A percentile compares a stretch with the other conserved stretches of the same genome.
Evolutionary conservation across 2,113 vertebrate genomes (phyloP).

Genomic region (Seriola aureovittata): DNA sequence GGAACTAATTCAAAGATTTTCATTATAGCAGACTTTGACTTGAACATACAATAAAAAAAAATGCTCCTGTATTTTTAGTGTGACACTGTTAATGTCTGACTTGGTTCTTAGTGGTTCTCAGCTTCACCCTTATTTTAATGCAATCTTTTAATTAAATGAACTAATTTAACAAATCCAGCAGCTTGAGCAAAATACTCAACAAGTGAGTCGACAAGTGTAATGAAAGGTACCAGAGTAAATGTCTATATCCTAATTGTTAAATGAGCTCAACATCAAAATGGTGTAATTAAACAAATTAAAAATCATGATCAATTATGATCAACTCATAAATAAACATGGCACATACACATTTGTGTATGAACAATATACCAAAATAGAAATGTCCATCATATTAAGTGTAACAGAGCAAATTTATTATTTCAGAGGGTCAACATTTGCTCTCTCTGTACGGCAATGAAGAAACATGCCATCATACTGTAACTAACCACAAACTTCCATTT

Average conservation of each 20-base stretch:
- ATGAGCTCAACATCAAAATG: slow-evolving; percentile 3
- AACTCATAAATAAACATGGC: slow-evolving; percentile 35
- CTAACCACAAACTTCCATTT: neutral
- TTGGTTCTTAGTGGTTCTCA: neutral
- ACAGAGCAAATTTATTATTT: slow-evolving; percentile 10
- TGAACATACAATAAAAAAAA: slow-evolving; percentile 12
- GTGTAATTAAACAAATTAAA: slow-evolving; percentile 13
- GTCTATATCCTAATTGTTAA: neutral
- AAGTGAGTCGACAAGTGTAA: neutral
- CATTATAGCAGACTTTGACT: neutral
- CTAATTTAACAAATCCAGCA: neutral
- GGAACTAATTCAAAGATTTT: neutral
- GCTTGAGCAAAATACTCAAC: slow-evolving; percentile 1
- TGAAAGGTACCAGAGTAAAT: neutral
- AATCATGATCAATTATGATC: slow-evolving; percentile 39
- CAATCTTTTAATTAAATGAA: neutral
- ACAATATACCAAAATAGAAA: slow-evolving; percentile 2
- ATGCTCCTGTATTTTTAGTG: neutral
- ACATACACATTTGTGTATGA: slow-evolving; percentile 32
- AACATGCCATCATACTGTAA: neutral
- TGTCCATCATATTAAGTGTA: neutral
- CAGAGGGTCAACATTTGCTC: neutral
- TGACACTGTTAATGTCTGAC: neutral
- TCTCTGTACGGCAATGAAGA: neutral
- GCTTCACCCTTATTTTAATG: neutral